Evolutionary conservation across 2,797 vertebrate species (phyloP).

Genomic region (Myotis findleyi): DNA sequence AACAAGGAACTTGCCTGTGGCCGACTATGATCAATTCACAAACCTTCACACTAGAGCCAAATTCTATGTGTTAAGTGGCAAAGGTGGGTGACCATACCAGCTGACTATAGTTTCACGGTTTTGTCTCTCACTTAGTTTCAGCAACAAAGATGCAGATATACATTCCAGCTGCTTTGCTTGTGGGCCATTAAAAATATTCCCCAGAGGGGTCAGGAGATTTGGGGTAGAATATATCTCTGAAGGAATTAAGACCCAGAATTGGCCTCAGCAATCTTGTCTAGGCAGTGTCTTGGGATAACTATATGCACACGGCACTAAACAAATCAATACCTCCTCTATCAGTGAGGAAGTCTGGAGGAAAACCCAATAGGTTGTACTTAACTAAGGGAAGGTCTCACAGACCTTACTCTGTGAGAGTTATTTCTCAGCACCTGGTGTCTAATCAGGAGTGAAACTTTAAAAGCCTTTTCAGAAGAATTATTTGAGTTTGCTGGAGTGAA

Average conservation of each 20-base stretch:
- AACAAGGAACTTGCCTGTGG: background rate
- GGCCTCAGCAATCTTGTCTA: background rate
- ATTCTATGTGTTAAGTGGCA: background rate
- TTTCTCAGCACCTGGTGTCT: background rate
- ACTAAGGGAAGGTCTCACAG: background rate
- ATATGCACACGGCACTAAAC: background rate
- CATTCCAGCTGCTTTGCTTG: background rate
- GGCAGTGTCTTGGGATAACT: background rate
- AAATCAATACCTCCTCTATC: background rate
- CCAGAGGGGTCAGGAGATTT: background rate
- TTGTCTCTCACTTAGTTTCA: background rate
- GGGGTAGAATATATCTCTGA: background rate
- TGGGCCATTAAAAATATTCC: background rate
- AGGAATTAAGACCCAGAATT: background rate
- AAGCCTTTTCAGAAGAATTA: background rate
- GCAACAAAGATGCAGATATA: background rate
- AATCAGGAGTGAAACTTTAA: background rate
- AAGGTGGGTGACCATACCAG: background rate
- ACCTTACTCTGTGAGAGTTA: background rate
- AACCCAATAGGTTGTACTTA: background rate
- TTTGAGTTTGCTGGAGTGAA: background rate
- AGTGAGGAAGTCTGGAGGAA: background rate
- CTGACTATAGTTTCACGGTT: background rate
- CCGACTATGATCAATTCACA: background rate
- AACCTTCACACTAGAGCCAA: background rate